phyloP scores from a whole-genome alignment of 2,888 invertebrate species.

The Andrena trimmerana region DNA sequence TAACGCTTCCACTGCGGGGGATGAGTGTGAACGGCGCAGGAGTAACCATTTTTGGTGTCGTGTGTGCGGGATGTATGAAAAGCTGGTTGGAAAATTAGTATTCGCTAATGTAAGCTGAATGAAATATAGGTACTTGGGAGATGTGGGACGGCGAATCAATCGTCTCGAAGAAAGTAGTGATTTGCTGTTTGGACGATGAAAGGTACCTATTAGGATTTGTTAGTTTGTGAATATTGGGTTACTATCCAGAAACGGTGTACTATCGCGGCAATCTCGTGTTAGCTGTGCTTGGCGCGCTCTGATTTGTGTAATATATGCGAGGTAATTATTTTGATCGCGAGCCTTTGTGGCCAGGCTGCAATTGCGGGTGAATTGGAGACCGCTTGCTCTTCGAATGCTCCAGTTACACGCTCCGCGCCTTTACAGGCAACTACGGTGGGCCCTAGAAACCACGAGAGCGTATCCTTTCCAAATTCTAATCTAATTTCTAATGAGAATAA shows the following conservation, averaged over 20 bases:
- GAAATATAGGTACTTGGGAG: no score
- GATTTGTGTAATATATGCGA: conserved; percentile 60
- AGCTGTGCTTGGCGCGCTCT: conserved; percentile 44
- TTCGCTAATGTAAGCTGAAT: no score
- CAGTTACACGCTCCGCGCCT: conserved; percentile 53
- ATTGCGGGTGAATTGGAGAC: conserved; percentile 55
- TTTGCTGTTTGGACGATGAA: no score
- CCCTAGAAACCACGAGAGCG: conserved; percentile 19
- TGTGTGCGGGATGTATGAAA: no score
- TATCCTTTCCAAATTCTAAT: conserved; percentile 34
- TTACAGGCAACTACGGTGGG: conserved; percentile 4
- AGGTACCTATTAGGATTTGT: no score
- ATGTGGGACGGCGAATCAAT: no score
- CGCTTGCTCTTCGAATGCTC: conserved; percentile 66
- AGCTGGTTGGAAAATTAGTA: no score
- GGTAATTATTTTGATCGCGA: conserved; percentile 64
- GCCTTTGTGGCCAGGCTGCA: conserved; percentile 22
- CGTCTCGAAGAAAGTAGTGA: no score
- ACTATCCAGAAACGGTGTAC: conserved; percentile 19
- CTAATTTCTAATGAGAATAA: conserved; percentile 33
- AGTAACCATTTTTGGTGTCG: no score
- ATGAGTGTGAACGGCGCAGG: no score
- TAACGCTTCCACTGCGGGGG: no score
- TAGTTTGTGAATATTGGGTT: background rate
- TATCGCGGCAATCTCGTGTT: conserved; percentile 41